Percentiles rank a stretch among this genome's conserved stretches.
phyloP scores from a whole-genome alignment of 2,888 invertebrate species.

The Acrocyrtus sp. region DNA sequence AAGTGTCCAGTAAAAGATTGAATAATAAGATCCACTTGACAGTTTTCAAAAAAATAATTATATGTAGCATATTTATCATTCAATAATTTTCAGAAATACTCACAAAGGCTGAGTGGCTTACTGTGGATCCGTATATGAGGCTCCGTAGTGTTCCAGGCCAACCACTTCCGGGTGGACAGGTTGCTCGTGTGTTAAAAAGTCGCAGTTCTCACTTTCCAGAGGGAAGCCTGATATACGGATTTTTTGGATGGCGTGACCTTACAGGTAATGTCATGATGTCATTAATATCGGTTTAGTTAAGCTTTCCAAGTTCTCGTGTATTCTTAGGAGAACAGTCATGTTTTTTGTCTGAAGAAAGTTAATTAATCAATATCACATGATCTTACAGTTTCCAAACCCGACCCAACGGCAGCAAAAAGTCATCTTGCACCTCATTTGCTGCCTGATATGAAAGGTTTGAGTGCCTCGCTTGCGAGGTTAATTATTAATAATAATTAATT shows the following conservation, averaged over 20 bases:
- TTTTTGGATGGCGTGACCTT: conserved; percentile 76
- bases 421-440: conserved; percentile 27
- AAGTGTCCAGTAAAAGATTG: too few relatives aligned
- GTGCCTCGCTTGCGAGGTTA: conserved; percentile 27
- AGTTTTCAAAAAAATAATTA: background rate
- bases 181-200: conserved; percentile 79
- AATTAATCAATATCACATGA: background rate
- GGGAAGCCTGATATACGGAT: conserved; percentile 73
- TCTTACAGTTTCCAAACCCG: conserved; percentile 37
- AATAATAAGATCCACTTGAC: background rate
- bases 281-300: background rate
- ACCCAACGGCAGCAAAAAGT: conserved; percentile 15
- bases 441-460: conserved; percentile 40
- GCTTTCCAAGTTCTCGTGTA: background rate
- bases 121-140: conserved; percentile 80
- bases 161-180: conserved; percentile 77
- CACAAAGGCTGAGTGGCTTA: conserved; percentile 75
- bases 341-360: too few relatives aligned
- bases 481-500: too few relatives aligned
- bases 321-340: too few relatives aligned
- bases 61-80: background rate
- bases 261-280: too few relatives aligned
- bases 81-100: conserved; percentile 67
- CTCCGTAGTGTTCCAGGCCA: conserved; percentile 68
- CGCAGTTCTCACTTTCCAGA: conserved; percentile 74